Evolutionary conservation across 2,888 invertebrate species (phyloP).

Genomic region (Drosophila neotestacea): DNA sequence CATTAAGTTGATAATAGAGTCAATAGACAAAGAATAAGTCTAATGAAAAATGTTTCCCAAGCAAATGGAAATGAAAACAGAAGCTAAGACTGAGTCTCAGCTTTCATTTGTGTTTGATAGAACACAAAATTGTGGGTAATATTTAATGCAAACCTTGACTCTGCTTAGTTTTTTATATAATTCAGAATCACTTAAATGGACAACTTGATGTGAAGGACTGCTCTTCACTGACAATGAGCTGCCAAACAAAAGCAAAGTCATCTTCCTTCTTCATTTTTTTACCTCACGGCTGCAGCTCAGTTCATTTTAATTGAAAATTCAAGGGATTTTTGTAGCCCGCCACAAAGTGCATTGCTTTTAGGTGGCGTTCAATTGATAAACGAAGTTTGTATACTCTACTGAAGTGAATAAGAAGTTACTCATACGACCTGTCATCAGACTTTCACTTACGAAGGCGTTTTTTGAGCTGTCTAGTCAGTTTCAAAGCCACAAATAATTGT

Average conservation of each 20-base stretch:
- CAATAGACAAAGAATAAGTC: constrained; percentile 9
- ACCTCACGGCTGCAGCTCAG: constrained; percentile 35
- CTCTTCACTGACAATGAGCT: constrained; percentile 41
- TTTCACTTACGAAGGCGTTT: not conserved
- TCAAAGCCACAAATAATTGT: not conserved
- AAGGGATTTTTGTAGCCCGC: constrained; percentile 50
- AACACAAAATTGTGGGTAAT: constrained; percentile 9
- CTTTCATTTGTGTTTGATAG: not conserved
- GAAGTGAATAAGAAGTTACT: not conserved
- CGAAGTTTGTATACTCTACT: constrained; percentile 33
- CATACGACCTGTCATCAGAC: not conserved
- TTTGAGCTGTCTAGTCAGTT: not conserved
- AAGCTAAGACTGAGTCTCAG: not conserved
- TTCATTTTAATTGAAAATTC: constrained; percentile 66
- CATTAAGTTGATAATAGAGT: constrained; percentile 45
- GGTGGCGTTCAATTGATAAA: not conserved
- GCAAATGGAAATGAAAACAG: constrained; percentile 8
- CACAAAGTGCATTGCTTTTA: constrained; percentile 33
- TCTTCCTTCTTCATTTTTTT: constrained; percentile 13
- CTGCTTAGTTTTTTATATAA: not conserved
- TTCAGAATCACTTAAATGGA: constrained; percentile 10
- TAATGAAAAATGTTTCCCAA: constrained; percentile 16
- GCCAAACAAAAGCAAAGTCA: constrained; percentile 36
- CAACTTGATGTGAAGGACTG: constrained; percentile 7
- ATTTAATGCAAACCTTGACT: constrained; percentile 7